Evolutionary conservation across 1,140 invertebrate species (phyloP).

Genomic region (Aphelenchoides fujianensis): DNA sequence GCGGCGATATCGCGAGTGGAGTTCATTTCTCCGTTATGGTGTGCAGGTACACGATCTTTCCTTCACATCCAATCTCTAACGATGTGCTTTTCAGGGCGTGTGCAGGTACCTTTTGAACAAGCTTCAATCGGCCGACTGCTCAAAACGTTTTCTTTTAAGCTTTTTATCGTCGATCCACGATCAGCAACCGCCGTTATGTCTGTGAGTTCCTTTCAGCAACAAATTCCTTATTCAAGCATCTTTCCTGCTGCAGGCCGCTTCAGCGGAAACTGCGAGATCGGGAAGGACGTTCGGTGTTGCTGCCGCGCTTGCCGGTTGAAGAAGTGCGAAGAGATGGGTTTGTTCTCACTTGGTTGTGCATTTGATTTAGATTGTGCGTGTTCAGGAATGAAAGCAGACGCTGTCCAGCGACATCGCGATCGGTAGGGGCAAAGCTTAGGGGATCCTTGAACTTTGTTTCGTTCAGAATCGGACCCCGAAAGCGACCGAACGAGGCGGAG

Average conservation of each 20-base stretch:
- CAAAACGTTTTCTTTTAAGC: slow-evolving; percentile 24
- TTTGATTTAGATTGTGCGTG: background rate
- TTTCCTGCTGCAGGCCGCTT: background rate
- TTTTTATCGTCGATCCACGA: slow-evolving; percentile 38
- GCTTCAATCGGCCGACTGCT: background rate
- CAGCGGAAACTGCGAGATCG: slow-evolving; percentile 14
- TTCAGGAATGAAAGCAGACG: background rate
- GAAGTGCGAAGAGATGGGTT: slow-evolving; percentile 29
- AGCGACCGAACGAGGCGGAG: background rate
- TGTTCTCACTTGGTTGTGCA: slow-evolving; percentile 20
- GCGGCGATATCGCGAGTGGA: slow-evolving; percentile 23
- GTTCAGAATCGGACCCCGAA: slow-evolving; percentile 29
- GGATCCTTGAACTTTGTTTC: too few species aligned
- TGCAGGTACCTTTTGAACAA: too few species aligned
- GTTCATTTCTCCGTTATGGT: slow-evolving; percentile 34
- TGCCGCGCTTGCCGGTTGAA: slow-evolving; percentile 32
- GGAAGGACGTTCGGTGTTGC: slow-evolving; percentile 28
- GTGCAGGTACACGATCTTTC: background rate
- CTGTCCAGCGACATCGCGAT: slow-evolving; percentile 32
- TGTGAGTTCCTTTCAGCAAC: slow-evolving; percentile 18
- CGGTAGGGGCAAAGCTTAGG: background rate
- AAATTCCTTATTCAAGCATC: slow-evolving; percentile 30
- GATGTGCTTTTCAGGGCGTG: slow-evolving; percentile 3
- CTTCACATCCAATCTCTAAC: too few species aligned
- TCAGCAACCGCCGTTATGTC: slow-evolving; percentile 21